Conservation (phyloP, 2,113 vertebrate species). For the Pao palembangensis region DNA sequence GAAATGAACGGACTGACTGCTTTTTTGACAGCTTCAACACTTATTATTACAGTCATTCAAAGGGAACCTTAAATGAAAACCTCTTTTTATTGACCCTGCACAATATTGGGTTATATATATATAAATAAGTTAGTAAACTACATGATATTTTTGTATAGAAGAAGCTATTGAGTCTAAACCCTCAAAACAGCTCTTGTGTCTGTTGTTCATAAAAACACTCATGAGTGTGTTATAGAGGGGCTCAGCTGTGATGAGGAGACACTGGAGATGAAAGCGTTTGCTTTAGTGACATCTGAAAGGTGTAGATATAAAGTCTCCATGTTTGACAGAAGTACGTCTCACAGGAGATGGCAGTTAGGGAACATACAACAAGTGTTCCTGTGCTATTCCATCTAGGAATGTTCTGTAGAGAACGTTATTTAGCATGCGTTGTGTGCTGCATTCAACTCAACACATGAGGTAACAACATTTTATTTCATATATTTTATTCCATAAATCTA, state of each 20-base stretch:
- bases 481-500: too few relatives aligned
- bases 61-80: too few relatives aligned
- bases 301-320: conserved; percentile 46
- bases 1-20: conserved; percentile 12
- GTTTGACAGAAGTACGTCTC: conserved; percentile 25
- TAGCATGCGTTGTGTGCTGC: conserved; percentile 10
- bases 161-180: too few relatives aligned
- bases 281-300: conserved; percentile 35
- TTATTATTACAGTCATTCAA: too few relatives aligned
- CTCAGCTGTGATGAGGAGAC: conserved; percentile 18
- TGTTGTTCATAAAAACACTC: too few relatives aligned
- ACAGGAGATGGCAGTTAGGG: conserved; percentile 15
- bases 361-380: conserved; percentile 13
- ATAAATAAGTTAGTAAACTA: too few relatives aligned
- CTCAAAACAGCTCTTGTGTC: too few relatives aligned
- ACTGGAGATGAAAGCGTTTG: conserved; percentile 32
- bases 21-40: not conserved
- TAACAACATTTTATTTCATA: not conserved
- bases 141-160: too few relatives aligned
- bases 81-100: too few relatives aligned
- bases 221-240: too few relatives aligned
- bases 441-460: not conserved
- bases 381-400: conserved; percentile 15
- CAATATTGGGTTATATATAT: too few relatives aligned
- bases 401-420: conserved; percentile 18